Evolutionary conservation across 2,113 vertebrate species (phyloP), one percentile per base, ranked within the genome.

Genomic region (Crotalus helleri): DNA sequence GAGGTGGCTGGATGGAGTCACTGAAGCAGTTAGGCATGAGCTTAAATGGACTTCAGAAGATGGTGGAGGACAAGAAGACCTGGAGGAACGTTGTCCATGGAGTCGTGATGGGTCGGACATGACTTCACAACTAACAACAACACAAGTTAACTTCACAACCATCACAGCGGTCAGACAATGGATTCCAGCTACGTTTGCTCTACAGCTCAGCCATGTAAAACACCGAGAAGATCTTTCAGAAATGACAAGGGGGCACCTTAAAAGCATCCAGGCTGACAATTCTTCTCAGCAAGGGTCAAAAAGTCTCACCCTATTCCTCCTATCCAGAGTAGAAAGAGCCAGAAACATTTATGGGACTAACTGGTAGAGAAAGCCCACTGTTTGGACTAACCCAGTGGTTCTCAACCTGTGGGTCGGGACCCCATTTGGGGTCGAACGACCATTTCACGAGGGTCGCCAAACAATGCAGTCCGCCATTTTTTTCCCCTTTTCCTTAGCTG

Each of bases 201-300:
- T 74, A 23, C 9, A 55, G 58, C 59, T 88, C 15, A 24, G 59
- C 23, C 59, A 74, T 9, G 29, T 54, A 61, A 89, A 92, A 92
- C 46, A 10, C 81, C 23, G 49, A 74, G 59, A 74, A 55, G 4
- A 17, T 13, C 88, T 87, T 91, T 46, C 49, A 33, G 91, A 6
- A 23, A 17, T 39, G 10, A 23, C 26, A 74, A 55, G 54, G 0
- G 46, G 0, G 54, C 26, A 19, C 39, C 59, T 85, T 92, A 85
- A 13, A 23, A 69, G 46, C 88, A 57, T 46, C 9, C 12, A 19
- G 19, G 33, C n/a, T 61, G 0, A 87, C 17, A 93, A 90, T 93
- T 93, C 92, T 54, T 3, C 58, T 90, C 19, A 94, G 90, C 0
- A 55, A 74, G 89, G 21, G 21, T 85, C 90, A 54, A 94, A 92